Base-by-base conservation (phyloP, 2,797 vertebrate genomes). In the Myotis vivesi region DNA sequence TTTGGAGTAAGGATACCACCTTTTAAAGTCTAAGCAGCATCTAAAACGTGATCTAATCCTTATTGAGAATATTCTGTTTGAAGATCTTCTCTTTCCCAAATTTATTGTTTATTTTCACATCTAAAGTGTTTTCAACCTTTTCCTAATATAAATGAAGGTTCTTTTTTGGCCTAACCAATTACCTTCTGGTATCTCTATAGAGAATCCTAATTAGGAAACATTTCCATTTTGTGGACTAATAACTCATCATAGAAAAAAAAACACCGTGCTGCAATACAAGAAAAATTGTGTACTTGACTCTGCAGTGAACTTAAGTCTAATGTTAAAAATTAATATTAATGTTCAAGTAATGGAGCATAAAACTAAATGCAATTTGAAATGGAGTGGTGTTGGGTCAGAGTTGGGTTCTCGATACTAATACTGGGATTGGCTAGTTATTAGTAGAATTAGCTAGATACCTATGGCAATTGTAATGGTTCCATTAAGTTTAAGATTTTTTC, bases 321-420 rank as follows among this genome's bases (percentile, higher is more conserved):
- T 55, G 55, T 88, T 90, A 88, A 95, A 94, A 90, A 89, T 72
- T 93, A 92, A 90, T 95, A 57, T 79, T 92, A 92, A 64, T 89
- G 66, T 87, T 95, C 79, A 87, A n/a, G 33, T 90, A 92, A 94
- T 93, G 80, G 71, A 55, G 57, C 89, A 93, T 93, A 86, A 92
- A 89, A 89, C 49, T 72, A 89, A 95, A 59, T 38, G 25, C 53
- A 81, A 33, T 87, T 88, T 80, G 66, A 91, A 92, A 89, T 53
- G 80, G 44, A 89, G 80, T 89, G 66, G 15, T 87, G 3, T 88
- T 82, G 87, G 44, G 25, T 87, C 77, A 88, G 66, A 93, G 3
- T 85, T 93, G 55, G 92, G 69, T 73, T 93, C 84, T 94, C 38
- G 28, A 1, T 23, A 66, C 38, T 66, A 66, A 91, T 59, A 36